A percentile compares a stretch with the other conserved stretches of the same genome.
phyloP scores from a whole-genome alignment of 2,797 vertebrate species.

The Catharus ustulatus region DNA sequence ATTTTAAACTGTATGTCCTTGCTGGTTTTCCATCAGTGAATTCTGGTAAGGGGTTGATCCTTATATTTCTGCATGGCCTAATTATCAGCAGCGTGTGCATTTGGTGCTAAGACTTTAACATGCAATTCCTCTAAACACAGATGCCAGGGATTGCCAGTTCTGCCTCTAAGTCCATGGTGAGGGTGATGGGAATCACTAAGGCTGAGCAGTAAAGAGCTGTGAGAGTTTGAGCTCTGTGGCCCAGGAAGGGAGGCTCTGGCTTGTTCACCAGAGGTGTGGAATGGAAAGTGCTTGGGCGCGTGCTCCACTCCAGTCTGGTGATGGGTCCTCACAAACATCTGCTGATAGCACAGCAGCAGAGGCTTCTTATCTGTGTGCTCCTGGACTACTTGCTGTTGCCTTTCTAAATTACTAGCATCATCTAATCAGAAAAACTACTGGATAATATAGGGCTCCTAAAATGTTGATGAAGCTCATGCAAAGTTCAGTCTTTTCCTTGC shows the following conservation, averaged over 20 bases:
- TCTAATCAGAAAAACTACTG: not conserved
- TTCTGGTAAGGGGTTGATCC: not conserved
- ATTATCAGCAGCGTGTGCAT: not conserved
- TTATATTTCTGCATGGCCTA: not conserved
- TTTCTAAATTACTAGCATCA: not conserved
- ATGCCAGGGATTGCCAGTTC: not conserved
- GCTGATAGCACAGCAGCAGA: not conserved
- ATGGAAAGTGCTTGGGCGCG: not conserved
- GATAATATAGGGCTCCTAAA: not conserved
- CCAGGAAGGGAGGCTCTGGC: not conserved
- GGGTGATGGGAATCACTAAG: not conserved
- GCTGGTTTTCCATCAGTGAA: slow-evolving; percentile 1
- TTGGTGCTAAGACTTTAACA: not conserved
- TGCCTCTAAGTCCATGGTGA: not conserved
- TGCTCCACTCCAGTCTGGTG: rapidly evolving
- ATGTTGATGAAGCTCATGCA: not conserved
- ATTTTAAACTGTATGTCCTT: not conserved
- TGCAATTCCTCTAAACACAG: not conserved
- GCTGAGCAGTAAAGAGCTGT: not conserved
- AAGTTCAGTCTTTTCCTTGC: slow-evolving; percentile 28
- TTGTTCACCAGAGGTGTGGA: not conserved
- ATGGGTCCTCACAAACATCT: not conserved
- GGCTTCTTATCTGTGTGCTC: not conserved
- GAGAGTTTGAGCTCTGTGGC: not conserved
- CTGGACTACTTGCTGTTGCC: not conserved